phyloP scores from a whole-genome alignment of 2,888 invertebrate genomes.

The Cancer borealis region DNA sequence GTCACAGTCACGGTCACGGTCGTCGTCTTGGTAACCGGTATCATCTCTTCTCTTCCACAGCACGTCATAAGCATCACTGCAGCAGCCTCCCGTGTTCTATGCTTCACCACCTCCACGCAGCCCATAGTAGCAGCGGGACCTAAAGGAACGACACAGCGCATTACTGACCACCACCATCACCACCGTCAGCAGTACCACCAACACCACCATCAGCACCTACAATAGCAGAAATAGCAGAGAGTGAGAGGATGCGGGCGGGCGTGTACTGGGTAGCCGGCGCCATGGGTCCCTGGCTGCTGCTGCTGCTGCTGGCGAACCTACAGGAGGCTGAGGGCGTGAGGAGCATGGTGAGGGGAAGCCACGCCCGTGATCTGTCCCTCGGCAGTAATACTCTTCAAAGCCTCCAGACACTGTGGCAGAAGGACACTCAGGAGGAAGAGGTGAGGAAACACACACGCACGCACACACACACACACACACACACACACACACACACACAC shows the following conservation, averaged over 20 bases:
- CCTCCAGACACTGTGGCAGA: constrained; percentile 68
- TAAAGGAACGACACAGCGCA: constrained; percentile 7
- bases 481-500: not conserved
- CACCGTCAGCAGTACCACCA: not conserved
- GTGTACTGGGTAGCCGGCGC: constrained; percentile 24
- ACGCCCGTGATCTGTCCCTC: constrained; percentile 63
- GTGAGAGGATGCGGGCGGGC: not conserved
- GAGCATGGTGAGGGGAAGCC: constrained; percentile 63
- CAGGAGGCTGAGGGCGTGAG: constrained; percentile 53
- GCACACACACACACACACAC: constrained; percentile 41
- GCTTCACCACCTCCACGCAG: not conserved
- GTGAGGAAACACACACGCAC: constrained; percentile 43
- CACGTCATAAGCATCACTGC: not conserved
- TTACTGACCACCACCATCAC: not conserved
- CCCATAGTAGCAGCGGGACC: not conserved
- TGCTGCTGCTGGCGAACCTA: constrained; percentile 44
- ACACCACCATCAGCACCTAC: not conserved
- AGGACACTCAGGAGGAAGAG: constrained; percentile 68
- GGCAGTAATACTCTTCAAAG: constrained; percentile 66
- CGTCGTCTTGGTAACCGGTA: not conserved
- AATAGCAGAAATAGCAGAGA: not conserved
- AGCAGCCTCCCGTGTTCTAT: not conserved
- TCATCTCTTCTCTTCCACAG: not conserved
- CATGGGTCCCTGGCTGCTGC: constrained; percentile 48
- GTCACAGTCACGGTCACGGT: not conserved